phyloP scores from a whole-genome alignment of 2,888 invertebrate species.

The Drosophila mimetica region DNA sequence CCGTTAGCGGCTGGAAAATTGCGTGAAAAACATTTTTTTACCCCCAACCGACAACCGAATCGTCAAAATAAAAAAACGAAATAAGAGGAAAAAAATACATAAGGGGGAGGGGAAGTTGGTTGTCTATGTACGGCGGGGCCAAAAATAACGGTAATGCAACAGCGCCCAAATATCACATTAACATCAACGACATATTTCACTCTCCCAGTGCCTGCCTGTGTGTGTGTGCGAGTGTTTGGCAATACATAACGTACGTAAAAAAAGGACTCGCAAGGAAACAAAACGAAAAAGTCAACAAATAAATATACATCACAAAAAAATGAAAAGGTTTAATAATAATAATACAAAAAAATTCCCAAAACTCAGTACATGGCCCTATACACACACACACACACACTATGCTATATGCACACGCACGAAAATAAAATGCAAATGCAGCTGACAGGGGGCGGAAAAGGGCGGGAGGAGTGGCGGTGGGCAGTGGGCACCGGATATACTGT shows the following conservation, averaged over 20 bases:
- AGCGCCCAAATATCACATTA: slow-evolving; percentile 52
- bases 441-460: background rate
- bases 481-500: slow-evolving; percentile 51
- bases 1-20: slow-evolving; percentile 35
- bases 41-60: background rate
- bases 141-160: slow-evolving; percentile 34
- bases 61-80: slow-evolving; percentile 5
- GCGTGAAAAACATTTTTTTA: slow-evolving; percentile 38
- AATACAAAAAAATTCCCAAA: slow-evolving; percentile 18
- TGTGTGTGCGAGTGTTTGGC: slow-evolving; percentile 26
- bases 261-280: slow-evolving; percentile 34
- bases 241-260: slow-evolving; percentile 45
- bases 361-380: slow-evolving; percentile 35
- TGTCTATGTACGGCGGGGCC: slow-evolving; percentile 31
- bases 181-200: slow-evolving; percentile 46
- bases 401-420: slow-evolving; percentile 65
- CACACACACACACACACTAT: slow-evolving; percentile 14
- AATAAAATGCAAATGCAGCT: slow-evolving; percentile 76
- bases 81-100: slow-evolving; percentile 7
- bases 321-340: slow-evolving; percentile 2
- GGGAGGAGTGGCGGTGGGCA: background rate
- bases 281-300: slow-evolving; percentile 31
- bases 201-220: background rate
- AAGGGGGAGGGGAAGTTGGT: background rate
- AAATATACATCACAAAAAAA: slow-evolving; percentile 28